Evolutionary conservation across 2,113 vertebrate genomes (phyloP).

Genomic region (Coturnix japonica): DNA sequence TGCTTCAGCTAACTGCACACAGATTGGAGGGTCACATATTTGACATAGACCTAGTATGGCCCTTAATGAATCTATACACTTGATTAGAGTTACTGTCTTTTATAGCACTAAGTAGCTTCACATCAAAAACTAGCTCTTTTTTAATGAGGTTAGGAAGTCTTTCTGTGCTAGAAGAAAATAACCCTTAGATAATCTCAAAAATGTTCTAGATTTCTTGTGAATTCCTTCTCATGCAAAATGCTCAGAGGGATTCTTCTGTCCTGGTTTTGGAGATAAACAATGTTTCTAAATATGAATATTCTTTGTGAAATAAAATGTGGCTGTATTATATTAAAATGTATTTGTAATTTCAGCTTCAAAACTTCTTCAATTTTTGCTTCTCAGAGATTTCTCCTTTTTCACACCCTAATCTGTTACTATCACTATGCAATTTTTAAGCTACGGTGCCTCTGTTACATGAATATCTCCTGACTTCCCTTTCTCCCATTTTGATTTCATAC

Average conservation of each 20-base stretch:
- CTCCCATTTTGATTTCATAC: not conserved
- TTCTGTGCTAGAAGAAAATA: constrained; percentile 27
- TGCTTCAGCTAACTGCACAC: constrained; percentile 77
- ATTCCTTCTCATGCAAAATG: not conserved
- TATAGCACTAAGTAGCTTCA: constrained; percentile 73
- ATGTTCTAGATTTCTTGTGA: constrained; percentile 4
- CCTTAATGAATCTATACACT: constrained; percentile 80
- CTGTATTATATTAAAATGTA: not conserved
- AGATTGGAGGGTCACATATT: constrained; percentile 78
- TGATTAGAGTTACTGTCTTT: constrained; percentile 78
- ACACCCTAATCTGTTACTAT: not conserved
- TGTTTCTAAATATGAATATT: not conserved
- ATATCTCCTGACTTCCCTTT: not conserved
- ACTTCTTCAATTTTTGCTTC: not conserved
- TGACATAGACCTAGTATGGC: constrained; percentile 73
- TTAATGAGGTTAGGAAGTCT: constrained; percentile 10
- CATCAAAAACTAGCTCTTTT: constrained; percentile 64
- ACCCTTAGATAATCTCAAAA: constrained; percentile 24
- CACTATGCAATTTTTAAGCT: not conserved
- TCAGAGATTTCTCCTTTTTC: not conserved
- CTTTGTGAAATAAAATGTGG: not conserved
- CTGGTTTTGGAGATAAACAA: not conserved
- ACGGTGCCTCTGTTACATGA: not conserved
- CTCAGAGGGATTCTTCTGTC: not conserved
- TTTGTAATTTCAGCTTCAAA: not conserved